A percentile compares a stretch with the other conserved stretches of the same genome.
phyloP scores from a whole-genome alignment of 2,113 vertebrate species.

The Atractosteus spatula region DNA sequence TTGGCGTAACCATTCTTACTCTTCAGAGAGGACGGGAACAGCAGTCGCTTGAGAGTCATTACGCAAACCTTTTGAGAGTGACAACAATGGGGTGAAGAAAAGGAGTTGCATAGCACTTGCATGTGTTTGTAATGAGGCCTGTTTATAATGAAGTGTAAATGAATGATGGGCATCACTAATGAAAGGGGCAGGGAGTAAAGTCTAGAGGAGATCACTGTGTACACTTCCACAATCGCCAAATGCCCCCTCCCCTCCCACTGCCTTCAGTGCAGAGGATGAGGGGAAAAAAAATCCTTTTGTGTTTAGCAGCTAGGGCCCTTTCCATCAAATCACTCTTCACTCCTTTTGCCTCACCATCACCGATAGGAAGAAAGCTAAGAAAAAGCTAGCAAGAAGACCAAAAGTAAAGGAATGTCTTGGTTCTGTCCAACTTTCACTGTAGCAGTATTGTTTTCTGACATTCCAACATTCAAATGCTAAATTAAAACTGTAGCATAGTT shows the following conservation, averaged over 20 bases:
- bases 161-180: not conserved
- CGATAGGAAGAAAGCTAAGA: not conserved
- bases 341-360: not conserved
- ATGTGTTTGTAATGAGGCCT: conserved; percentile 17
- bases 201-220: not conserved
- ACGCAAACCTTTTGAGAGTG: conserved; percentile 5
- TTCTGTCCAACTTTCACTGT: no score
- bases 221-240: not conserved
- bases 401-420: no score
- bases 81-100: not conserved
- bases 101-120: conserved; percentile 5
- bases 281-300: no score
- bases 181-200: not conserved
- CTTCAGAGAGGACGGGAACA: not conserved
- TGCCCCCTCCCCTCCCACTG: not conserved
- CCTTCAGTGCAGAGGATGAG: no score
- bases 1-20: not conserved
- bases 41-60: not conserved
- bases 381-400: no score
- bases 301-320: not conserved
- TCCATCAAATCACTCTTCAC: not conserved
- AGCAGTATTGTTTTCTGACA: no score
- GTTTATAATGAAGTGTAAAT: conserved; percentile 6
- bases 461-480: no score
- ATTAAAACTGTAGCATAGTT: no score